Evolutionary conservation across 35 echinoderm and acorn worm species (phyloP), one percentile per base, ranked within the genome.

Genomic region (Ophioderma brevispina): DNA sequence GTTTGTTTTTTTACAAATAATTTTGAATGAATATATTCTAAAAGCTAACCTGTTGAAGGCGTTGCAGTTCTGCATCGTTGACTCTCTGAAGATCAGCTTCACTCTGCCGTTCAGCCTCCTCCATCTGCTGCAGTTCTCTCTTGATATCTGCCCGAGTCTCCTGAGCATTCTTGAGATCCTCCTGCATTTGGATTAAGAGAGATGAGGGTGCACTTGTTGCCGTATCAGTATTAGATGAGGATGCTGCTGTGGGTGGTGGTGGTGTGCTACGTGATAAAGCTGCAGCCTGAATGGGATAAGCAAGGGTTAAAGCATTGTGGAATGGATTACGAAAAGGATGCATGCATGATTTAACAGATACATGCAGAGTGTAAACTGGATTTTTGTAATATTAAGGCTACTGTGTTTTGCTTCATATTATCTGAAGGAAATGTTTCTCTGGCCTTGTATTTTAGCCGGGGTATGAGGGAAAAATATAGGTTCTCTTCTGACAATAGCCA

Each of bases 31-130:
- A n/a, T n/a, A n/a, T n/a, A n/a, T n/a, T n/a, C n/a, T n/a, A n/a
- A n/a, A n/a, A 46, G 5, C 59, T 70, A 6, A 70, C 59, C 59
- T 70, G 59, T 30, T 70, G 59, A 25, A 70, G 28, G 23, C 59
- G 59, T 70, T 70, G 59, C 5, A 70, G 59, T 70, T 70, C 59
- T 2, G 59, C 10, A 15, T 2, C 59, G n/a, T 70, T 70, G 10
- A 70, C 59, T 25, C n/a, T 70, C 23, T 25, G 59, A 8, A 70
- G 59, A 3, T 8, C 28, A 2, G 10, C 59, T 30, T 70, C 59
- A 70, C 52, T 85, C 83, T 36, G 46, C 83, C 43, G 46, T 32
- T 0, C 46, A 85, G 52, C 83, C 37, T 85, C 31, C 83, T 85
- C 50, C 35, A 85, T 23, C 21, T 59, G 15, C 32, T 52, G 37